phyloP scores from a whole-genome alignment of 2,797 vertebrate genomes.

The Neosalanx taihuensis region DNA sequence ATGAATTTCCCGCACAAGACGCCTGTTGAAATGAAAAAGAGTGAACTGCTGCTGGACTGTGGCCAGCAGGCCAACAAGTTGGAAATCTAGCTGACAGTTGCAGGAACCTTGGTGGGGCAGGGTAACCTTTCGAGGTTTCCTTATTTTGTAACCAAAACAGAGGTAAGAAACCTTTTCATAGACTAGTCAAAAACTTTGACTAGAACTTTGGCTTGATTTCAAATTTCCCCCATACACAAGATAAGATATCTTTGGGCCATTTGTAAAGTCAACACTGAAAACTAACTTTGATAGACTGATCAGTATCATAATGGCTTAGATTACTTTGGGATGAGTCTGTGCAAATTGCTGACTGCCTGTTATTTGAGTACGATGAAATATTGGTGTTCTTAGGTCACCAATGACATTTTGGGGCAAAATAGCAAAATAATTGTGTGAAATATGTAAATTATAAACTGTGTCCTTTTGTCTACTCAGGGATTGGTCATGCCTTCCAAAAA shows the following conservation, averaged over 20 bases:
- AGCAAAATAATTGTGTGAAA: not conserved
- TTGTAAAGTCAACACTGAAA: slow-evolving; percentile 7
- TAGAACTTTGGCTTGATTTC: not conserved
- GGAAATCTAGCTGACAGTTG: slow-evolving; percentile 68
- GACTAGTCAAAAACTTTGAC: not conserved
- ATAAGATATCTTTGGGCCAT: slow-evolving; percentile 7
- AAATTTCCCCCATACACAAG: not conserved
- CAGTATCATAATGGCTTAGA: not conserved
- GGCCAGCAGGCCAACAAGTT: slow-evolving; percentile 69
- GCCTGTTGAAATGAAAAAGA: slow-evolving; percentile 51
- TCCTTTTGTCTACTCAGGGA: slow-evolving; percentile 48
- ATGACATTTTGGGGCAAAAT: no score
- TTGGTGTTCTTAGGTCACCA: no score
- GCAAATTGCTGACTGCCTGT: no score
- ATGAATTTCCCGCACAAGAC: slow-evolving; percentile 40
- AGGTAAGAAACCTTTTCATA: slow-evolving; percentile 47
- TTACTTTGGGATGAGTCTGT: not conserved
- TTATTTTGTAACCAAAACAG: slow-evolving; percentile 75
- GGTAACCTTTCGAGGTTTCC: slow-evolving; percentile 74
- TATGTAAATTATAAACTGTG: not conserved
- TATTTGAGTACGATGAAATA: no score
- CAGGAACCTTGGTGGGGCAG: slow-evolving; percentile 66
- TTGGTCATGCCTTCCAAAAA: slow-evolving; percentile 68
- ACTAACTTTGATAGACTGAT: not conserved
- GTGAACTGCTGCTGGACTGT: slow-evolving; percentile 54